These are phyloP conservation scores for Leptosomus discolor DNA, from an alignment of 2,113 vertebrate genomes.

Conservation along the genomic window DNA sequence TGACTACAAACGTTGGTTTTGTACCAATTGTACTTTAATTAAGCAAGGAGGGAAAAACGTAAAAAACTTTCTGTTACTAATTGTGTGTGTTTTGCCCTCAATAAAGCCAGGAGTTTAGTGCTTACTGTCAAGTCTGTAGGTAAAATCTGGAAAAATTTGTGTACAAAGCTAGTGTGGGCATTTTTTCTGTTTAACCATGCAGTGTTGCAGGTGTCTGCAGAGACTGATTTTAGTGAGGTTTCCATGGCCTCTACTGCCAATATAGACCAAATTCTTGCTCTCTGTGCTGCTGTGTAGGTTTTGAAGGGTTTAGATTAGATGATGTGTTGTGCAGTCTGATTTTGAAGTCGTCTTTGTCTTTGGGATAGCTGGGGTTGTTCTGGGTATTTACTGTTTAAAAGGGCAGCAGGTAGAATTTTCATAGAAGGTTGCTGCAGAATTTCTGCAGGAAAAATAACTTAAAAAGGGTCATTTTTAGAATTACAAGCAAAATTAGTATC, in stretches of 20 bases:
- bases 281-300: fast-evolving
- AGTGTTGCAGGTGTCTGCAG: not conserved
- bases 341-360: not conserved
- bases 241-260: not conserved
- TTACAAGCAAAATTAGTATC: not conserved
- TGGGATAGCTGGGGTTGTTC: not conserved
- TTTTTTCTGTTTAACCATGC: not conserved
- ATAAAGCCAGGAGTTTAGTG: not conserved
- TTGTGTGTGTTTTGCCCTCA: not conserved
- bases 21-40: not conserved
- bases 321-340: not conserved
- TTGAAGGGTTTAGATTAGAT: not conserved
- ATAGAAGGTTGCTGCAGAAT: not conserved
- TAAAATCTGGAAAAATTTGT: not conserved
- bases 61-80: not conserved
- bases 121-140: not conserved
- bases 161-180: not conserved
- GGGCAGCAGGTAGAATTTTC: not conserved
- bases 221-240: not conserved
- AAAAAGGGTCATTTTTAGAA: not conserved
- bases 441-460: not conserved
- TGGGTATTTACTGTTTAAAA: not conserved
- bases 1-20: not conserved
- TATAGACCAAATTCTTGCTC: not conserved
- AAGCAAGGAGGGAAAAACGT: not conserved